Evolutionary conservation across 2,888 invertebrate species (phyloP).

Genomic region (Mesopsocus fuscifrons): DNA sequence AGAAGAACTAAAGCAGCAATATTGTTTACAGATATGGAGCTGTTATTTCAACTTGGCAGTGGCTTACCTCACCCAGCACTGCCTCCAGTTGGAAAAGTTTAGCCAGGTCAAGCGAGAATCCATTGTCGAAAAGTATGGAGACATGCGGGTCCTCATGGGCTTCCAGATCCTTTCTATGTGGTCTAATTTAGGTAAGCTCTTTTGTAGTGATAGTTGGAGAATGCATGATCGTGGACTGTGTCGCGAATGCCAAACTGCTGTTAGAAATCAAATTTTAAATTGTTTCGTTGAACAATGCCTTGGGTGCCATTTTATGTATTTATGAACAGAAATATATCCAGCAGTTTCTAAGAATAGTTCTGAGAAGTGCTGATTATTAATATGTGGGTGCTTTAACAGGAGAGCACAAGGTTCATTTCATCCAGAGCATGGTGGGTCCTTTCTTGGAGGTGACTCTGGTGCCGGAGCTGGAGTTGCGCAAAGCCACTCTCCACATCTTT

Average conservation of each 20-base stretch:
- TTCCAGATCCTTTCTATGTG: conserved; percentile 82
- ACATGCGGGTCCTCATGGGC: conserved; percentile 85
- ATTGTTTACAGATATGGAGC: conserved; percentile 39
- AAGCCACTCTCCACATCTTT: conserved; percentile 79
- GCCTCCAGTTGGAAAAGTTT: conserved; percentile 61
- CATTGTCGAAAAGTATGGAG: conserved; percentile 59
- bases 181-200: conserved; percentile 60
- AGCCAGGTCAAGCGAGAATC: conserved; percentile 61
- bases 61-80: conserved; percentile 59
- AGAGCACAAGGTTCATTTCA: conserved; percentile 70
- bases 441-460: conserved; percentile 85
- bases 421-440: conserved; percentile 84
- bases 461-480: conserved; percentile 63
- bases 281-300: too few relatives aligned
- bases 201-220: background rate
- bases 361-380: too few relatives aligned
- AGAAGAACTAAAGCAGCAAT: too few relatives aligned
- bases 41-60: conserved; percentile 65
- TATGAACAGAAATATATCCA: too few relatives aligned
- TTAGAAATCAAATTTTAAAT: background rate
- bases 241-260: too few relatives aligned
- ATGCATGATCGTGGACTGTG: too few relatives aligned
- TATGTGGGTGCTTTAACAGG: too few relatives aligned
- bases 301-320: too few relatives aligned
- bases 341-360: too few relatives aligned